A percentile compares a stretch with the other conserved stretches of the same genome.
Conservation (phyloP, 2,888 invertebrate genomes). For the Epicampocera succincta region DNA sequence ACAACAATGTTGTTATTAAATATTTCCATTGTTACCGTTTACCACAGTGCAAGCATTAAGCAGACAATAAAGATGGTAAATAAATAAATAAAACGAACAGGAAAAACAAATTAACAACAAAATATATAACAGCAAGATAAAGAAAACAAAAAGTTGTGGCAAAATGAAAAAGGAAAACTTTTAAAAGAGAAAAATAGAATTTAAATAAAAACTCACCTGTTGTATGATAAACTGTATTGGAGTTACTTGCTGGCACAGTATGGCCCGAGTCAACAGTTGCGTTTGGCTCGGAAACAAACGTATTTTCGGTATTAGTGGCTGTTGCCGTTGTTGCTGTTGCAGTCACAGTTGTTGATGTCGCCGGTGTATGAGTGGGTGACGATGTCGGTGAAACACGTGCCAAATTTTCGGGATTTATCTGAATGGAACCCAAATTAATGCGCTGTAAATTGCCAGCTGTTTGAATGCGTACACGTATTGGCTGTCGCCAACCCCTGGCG, state of each 20-base stretch:
- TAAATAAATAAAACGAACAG: slow-evolving; percentile 8
- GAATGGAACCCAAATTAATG: slow-evolving; percentile 80
- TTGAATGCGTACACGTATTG: slow-evolving; percentile 75
- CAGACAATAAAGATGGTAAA: not conserved
- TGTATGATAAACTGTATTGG: slow-evolving; percentile 35
- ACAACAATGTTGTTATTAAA: slow-evolving; percentile 65
- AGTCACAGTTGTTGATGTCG: slow-evolving; percentile 18
- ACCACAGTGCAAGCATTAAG: slow-evolving; percentile 38
- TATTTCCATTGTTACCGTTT: slow-evolving; percentile 55
- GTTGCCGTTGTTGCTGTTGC: slow-evolving; percentile 2
- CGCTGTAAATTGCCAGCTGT: slow-evolving; percentile 79
- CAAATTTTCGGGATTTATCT: slow-evolving; percentile 76
- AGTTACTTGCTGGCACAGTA: not conserved
- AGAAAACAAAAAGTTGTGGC: slow-evolving; percentile 24
- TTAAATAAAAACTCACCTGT: slow-evolving; percentile 44
- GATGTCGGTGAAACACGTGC: slow-evolving; percentile 61
- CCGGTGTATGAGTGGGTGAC: slow-evolving; percentile 42
- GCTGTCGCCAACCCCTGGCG: slow-evolving; percentile 75
- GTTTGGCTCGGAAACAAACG: slow-evolving; percentile 12
- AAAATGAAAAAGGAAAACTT: slow-evolving; percentile 7
- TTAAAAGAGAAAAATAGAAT: not conserved
- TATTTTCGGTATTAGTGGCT: slow-evolving; percentile 28
- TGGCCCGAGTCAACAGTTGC: slow-evolving; percentile 1
- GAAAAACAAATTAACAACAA: slow-evolving; percentile 14
- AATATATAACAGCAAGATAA: slow-evolving; percentile 17